Evolutionary conservation across 2,113 vertebrate species (phyloP), one percentile per base, ranked within the genome.

Genomic region (Nesoenas mayeri): DNA sequence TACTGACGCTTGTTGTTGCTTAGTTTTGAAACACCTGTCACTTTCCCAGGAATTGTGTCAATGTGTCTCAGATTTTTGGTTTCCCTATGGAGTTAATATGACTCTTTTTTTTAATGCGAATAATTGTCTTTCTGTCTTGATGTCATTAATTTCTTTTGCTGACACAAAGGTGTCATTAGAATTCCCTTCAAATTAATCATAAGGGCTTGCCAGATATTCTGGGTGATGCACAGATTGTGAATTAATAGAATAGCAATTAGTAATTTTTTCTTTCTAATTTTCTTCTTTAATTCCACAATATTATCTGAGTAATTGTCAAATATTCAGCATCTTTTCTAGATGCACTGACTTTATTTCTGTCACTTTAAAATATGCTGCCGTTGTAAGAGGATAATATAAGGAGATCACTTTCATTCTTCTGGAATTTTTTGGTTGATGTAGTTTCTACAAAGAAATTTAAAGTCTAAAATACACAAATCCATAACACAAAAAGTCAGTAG

Each of bases 11-110:
- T 89, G 67, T 44, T 73, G 36, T 65, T 88, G 57, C 73, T 91
- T 56, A 18, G 34, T 91, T 91, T 92, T 80, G 69, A 86, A 94
- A 93, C 57, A 88, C 50, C 75, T 90, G 81, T 54, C 44, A 31
- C 15, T 91, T 92, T 61, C 2, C 2, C 32, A 85, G 48, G 60
- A 88, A 47, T 78, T 72, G 62, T 77, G 85, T 85, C 34, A 61
- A 3, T 9, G 19, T 25, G 4, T 91, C n/a, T 90, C 12, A 1
- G 1, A 3, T 28, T 61, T 88, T 26, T 79, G 14, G 22, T 19
- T 91, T 93, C 53, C 21, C 28, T 32, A 2, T 65, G 11, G 81
- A 92, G 86, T 72, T 31, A 62, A 79, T 62, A 17, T 12, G 38
- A 38, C 19, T 47, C 19, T 47, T 47, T 47, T 47, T 47, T 47